Conservation (phyloP, 2,888 invertebrate genomes). For the Phengaris alcon region DNA sequence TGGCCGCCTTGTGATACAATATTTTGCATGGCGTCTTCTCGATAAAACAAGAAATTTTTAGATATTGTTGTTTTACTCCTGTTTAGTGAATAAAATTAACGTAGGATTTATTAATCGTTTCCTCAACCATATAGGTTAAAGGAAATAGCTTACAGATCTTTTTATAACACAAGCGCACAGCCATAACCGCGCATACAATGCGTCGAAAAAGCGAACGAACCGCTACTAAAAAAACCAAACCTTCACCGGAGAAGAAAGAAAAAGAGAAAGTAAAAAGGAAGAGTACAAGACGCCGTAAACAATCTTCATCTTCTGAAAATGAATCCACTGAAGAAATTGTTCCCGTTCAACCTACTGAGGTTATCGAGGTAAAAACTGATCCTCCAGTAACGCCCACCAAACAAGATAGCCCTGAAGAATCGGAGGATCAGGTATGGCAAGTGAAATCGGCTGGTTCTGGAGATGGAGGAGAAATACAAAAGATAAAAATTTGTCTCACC, state of each 20-base stretch:
- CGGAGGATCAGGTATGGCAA: constrained; percentile 74
- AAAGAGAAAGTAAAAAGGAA: constrained; percentile 78
- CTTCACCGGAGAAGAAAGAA: constrained; percentile 82
- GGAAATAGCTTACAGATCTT: not conserved
- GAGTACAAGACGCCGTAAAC: constrained; percentile 77
- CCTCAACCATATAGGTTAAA: not conserved
- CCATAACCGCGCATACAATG: constrained; percentile 63
- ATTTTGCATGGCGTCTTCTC: constrained; percentile 10
- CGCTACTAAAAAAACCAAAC: constrained; percentile 81
- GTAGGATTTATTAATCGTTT: not conserved
- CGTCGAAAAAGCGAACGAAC: constrained; percentile 88
- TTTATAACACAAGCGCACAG: not conserved
- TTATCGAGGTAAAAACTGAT: constrained; percentile 50
- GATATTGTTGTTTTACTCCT: not conserved
- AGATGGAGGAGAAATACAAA: constrained; percentile 80
- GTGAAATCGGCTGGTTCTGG: constrained; percentile 73
- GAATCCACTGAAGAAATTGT: constrained; percentile 67
- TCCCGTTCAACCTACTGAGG: constrained; percentile 50
- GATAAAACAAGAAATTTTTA: not conserved
- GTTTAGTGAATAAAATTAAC: not conserved
- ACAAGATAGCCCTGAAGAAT: constrained; percentile 60
- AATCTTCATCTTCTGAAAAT: constrained; percentile 76
- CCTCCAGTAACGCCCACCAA: constrained; percentile 53
- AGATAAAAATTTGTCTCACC: constrained; percentile 82
- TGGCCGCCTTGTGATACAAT: constrained; percentile 9